Base-by-base conservation (phyloP, 2,113 vertebrate species). In the Tyto alba region DNA sequence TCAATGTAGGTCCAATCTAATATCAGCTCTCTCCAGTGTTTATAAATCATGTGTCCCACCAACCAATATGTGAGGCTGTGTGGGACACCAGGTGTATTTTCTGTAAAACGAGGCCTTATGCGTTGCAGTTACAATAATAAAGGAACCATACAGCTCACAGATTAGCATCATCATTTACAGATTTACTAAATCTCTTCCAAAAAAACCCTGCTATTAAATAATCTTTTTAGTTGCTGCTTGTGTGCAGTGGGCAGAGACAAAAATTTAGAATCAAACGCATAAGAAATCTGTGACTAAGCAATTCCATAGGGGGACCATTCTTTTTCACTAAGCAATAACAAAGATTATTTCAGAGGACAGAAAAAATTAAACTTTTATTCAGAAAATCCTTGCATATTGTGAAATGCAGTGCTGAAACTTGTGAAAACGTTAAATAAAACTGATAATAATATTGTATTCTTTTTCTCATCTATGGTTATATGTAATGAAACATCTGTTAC, bases 211-310 rank as follows among this genome's bases (percentile, higher is more conserved):
- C 3, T 7, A 10, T 29, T 14, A 20, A 27, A 50, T 19, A 32
- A 71, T 66, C 29, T 67, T 45, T 63, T 15, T n/a, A 8, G 34
- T 41, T 78, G 36, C 40, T 88, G 22, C 29, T 59, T 19, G 38
- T 32, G 36, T 79, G 30, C n/a, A 32, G 5, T 11, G n/a, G 9
- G 67, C 38, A 57, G 52, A 57, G 30, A 38, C 10, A 40, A 55
- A 80, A 43, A 11, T 30, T 10, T 2, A 18, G 41, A 67, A 11
- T 38, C 0, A 0, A 40, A 38, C 16, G 15, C 30, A 2, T 25
- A 15, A 75, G 34, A 57, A 45, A 50, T 43, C 9, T 41, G 40
- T 93, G n/a, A 17, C 38, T 64, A 63, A 57, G 27, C 16, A 73
- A 4, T n/a, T 57, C 27, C 2, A 0, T 7, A 30, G 47, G 16